Conservation (phyloP, 2,888 invertebrate species). For the Ochlodes sylvanus region DNA sequence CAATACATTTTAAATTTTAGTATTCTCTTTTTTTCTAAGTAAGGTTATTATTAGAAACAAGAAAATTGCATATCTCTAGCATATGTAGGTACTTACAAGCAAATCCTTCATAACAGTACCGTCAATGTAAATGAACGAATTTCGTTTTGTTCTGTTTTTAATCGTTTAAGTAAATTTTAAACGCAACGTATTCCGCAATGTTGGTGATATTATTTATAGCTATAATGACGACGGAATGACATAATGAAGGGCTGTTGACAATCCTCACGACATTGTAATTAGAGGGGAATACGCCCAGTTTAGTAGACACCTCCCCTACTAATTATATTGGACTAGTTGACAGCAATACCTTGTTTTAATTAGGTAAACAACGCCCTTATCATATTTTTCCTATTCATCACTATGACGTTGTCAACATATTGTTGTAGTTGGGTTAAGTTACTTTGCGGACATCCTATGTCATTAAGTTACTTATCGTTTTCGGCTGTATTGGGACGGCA, state of each 20-base stretch:
- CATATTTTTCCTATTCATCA: slow-evolving; percentile 7
- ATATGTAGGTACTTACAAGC: no score
- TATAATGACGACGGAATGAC: slow-evolving; percentile 26
- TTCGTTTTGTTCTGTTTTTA: background rate
- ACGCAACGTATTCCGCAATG: background rate
- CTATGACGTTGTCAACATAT: background rate
- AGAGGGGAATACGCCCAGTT: slow-evolving; percentile 55
- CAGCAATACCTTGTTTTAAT: slow-evolving; percentile 39
- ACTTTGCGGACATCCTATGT: no score
- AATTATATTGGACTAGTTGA: slow-evolving; percentile 46
- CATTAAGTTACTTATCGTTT: no score
- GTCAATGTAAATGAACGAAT: no score
- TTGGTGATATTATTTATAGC: background rate
- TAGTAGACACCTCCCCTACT: slow-evolving; percentile 49
- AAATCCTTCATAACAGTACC: no score
- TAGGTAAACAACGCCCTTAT: slow-evolving; percentile 26
- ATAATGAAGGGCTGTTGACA: slow-evolving; percentile 32
- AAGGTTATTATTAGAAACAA: no score
- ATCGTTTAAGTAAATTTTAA: background rate
- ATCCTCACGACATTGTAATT: slow-evolving; percentile 31
- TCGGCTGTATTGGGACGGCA: no score
- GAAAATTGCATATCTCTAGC: no score
- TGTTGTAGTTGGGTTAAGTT: background rate
- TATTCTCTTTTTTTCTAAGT: no score
- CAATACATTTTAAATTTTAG: no score